A percentile compares a stretch with the other conserved stretches of the same genome.
Evolutionary conservation across 2,888 invertebrate species (phyloP).

Genomic region (Aspidapion aeneum): DNA sequence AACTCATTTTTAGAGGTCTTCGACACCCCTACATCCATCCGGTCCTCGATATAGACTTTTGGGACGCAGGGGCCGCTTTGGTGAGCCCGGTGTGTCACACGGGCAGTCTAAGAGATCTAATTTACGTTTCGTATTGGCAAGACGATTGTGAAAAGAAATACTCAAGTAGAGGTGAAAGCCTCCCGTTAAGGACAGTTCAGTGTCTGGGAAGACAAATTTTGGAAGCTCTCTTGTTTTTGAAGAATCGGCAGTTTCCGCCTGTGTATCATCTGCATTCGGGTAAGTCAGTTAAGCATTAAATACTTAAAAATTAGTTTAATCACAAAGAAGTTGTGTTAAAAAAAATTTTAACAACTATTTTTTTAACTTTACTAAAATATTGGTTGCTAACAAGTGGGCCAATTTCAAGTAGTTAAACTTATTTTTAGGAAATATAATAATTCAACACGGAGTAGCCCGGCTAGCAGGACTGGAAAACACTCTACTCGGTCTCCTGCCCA

Average conservation of each 20-base stretch:
- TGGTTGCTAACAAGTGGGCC: too few relatives aligned
- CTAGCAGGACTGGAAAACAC: constrained; percentile 86
- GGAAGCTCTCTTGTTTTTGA: constrained; percentile 81
- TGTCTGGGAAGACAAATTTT: constrained; percentile 84
- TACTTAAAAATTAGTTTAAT: too few relatives aligned
- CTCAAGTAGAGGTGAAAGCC: constrained; percentile 36
- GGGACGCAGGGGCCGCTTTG: constrained; percentile 63
- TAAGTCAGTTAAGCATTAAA: constrained; percentile 53
- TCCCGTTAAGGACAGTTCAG: constrained; percentile 55
- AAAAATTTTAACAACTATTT: too few relatives aligned
- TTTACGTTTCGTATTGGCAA: constrained; percentile 64
- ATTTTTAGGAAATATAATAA: constrained; percentile 86
- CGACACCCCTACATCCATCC: constrained; percentile 94
- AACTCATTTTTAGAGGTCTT: constrained; percentile 61
- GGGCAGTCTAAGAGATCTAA: constrained; percentile 86
- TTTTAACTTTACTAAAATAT: too few relatives aligned
- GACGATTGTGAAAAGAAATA: constrained; percentile 50
- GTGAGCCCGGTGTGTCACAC: constrained; percentile 80
- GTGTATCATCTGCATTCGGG: constrained; percentile 87
- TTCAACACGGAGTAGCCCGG: constrained; percentile 89
- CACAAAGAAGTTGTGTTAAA: too few relatives aligned
- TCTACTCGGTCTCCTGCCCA: constrained; percentile 69
- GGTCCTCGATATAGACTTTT: constrained; percentile 80
- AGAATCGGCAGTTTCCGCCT: constrained; percentile 83
- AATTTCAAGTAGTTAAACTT: too few relatives aligned